Conservation (phyloP, 2,113 vertebrate genomes). For the Thomomys bottae region DNA sequence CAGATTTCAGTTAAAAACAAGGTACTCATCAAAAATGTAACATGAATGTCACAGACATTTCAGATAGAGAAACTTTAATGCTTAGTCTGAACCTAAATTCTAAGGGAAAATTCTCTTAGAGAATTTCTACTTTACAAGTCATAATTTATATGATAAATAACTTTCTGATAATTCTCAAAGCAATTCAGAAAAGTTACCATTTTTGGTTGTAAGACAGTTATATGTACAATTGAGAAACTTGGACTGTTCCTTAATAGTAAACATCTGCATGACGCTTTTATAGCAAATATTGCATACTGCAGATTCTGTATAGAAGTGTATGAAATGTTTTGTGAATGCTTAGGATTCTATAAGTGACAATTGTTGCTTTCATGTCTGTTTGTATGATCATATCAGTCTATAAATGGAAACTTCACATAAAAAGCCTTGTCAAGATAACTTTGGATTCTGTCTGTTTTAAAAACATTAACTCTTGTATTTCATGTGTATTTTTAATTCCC, state of each 20-base stretch:
- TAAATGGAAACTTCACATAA: constrained; percentile 77
- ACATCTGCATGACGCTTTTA: constrained; percentile 64
- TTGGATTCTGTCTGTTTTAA: constrained; percentile 75
- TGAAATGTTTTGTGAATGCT: constrained; percentile 64
- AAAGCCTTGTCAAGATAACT: constrained; percentile 75
- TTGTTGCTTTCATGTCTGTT: constrained; percentile 69
- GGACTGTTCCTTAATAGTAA: constrained; percentile 51
- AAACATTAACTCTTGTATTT: constrained; percentile 71
- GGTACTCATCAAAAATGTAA: constrained; percentile 28
- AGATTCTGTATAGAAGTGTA: constrained; percentile 41
- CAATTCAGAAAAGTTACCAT: constrained; percentile 54
- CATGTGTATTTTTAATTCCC: constrained; percentile 72
- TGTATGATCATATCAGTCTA: constrained; percentile 72
- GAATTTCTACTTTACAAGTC: constrained; percentile 54
- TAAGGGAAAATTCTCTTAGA: constrained; percentile 15
- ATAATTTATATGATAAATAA: constrained; percentile 34
- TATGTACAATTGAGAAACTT: constrained; percentile 45
- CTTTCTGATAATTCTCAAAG: constrained; percentile 50
- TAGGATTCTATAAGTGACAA: constrained; percentile 43
- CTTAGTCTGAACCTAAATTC: constrained; percentile 58
- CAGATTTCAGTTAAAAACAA: constrained; percentile 33
- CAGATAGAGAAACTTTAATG: not conserved
- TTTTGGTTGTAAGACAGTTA: constrained; percentile 50
- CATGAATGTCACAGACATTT: constrained; percentile 71
- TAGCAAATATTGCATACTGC: constrained; percentile 58